Conservation (phyloP, 2,113 vertebrate species). For the Chascanopsetta lugubris region DNA sequence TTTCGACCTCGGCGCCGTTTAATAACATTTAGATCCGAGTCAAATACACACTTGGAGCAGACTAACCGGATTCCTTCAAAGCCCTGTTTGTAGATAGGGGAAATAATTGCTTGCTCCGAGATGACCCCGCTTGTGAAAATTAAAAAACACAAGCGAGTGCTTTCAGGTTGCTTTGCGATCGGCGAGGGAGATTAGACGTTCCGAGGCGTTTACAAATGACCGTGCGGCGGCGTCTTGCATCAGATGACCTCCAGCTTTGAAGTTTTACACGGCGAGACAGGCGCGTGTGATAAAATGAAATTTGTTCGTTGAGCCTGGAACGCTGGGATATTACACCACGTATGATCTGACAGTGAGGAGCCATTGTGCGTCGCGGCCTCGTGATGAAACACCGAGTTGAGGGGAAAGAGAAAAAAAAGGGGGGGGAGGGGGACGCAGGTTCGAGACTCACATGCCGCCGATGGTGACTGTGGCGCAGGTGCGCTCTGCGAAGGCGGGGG, state of each 20-base stretch:
- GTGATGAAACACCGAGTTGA: background rate
- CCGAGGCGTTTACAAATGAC: slow-evolving; percentile 23
- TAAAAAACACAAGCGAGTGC: slow-evolving; percentile 34
- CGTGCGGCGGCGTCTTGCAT: slow-evolving; percentile 6
- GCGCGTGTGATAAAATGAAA: slow-evolving; percentile 1
- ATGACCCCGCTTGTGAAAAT: slow-evolving; percentile 25
- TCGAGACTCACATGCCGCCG: slow-evolving; percentile 91
- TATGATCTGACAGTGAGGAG: background rate
- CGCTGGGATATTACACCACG: slow-evolving; percentile 1
- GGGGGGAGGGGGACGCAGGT: background rate
- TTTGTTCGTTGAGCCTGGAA: background rate
- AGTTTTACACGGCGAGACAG: background rate
- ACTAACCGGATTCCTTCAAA: slow-evolving; percentile 43
- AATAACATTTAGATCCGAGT: slow-evolving; percentile 31
- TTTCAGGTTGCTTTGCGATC: slow-evolving; percentile 45
- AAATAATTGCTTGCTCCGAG: slow-evolving; percentile 54
- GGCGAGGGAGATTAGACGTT: slow-evolving; percentile 25
- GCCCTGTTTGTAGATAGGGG: slow-evolving; percentile 40
- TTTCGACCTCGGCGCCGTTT: slow-evolving; percentile 40
- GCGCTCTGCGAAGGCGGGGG: slow-evolving; percentile 91
- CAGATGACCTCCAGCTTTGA: slow-evolving; percentile 20
- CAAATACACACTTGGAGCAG: slow-evolving; percentile 33
- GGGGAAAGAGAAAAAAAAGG: background rate
- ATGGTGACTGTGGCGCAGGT: slow-evolving; percentile 96
- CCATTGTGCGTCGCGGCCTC: too few species aligned